Evolutionary conservation across 1,140 invertebrate species (phyloP).

Genomic region (Cydia amplana): DNA sequence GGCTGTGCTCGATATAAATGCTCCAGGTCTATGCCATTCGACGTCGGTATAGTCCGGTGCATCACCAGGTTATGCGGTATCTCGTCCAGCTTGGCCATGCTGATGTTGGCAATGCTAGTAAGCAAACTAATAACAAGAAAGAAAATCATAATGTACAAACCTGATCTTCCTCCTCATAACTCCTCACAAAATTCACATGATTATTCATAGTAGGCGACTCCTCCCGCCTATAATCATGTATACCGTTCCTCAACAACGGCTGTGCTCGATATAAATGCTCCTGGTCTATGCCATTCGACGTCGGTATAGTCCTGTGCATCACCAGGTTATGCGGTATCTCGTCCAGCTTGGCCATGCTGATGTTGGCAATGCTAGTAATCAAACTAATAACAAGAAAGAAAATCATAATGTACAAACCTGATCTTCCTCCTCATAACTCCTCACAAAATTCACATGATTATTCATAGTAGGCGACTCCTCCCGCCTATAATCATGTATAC

Average conservation of each 20-base stretch:
- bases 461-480: constrained; percentile 59
- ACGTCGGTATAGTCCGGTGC: constrained; percentile 49
- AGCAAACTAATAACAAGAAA: too few species aligned
- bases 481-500: constrained; percentile 63
- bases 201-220: constrained; percentile 58
- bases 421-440: constrained; percentile 68
- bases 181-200: constrained; percentile 68
- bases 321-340: constrained; percentile 50
- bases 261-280: constrained; percentile 55
- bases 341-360: constrained; percentile 43
- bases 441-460: constrained; percentile 66
- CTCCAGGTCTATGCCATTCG: constrained; percentile 62
- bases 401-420: background rate
- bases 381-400: too few species aligned
- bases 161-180: constrained; percentile 63
- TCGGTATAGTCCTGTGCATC: constrained; percentile 52
- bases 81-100: constrained; percentile 37
- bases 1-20: constrained; percentile 52
- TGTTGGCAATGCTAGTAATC: constrained; percentile 57
- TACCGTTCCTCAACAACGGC: constrained; percentile 59
- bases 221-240: constrained; percentile 64
- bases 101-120: constrained; percentile 58
- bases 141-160: background rate
- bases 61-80: constrained; percentile 54
- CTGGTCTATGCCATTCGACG: constrained; percentile 58